Evolutionary conservation across 2,113 vertebrate genomes (phyloP), one percentile per base, ranked within the genome.

Genomic region (Sapajus apella): DNA sequence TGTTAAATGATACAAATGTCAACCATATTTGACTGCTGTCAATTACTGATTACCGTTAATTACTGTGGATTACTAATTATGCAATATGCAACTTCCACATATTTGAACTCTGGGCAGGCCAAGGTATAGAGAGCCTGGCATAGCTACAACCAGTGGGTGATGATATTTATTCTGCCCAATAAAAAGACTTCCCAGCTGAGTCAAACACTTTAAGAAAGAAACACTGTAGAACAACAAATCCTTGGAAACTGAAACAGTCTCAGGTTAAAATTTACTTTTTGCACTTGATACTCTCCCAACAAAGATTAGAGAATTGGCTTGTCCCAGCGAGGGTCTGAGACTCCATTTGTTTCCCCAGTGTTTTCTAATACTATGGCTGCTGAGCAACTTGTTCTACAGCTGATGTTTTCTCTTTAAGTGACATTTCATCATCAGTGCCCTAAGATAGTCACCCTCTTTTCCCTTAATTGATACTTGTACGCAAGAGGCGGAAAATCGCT

Each of bases 1-100:
- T 95, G 43, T 64, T 95, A 95, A 90, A 95, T 96, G 93, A 94
- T 95, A 87, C 96, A 96, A 98, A 95, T 90, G 66, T 72, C 72
- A 90, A 50, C 76, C 66, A 37, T 95, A 79, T 84, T 92, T 90
- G 76, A 94, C 84, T 66, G 56, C 40, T 79, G 82, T 95, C 73
- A 88, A 55, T 97, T 90, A 85, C 72, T 92, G 66, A 94, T 66
- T 85, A 79, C 40, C 77, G 30, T 77, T 97, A 89, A 93, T 97
- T 94, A 94, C 77, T 43, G 45, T 70, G 2, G 18, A 92, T 40
- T 72, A 90, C 56, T 92, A 96, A 93, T 97, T 96, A 87, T 56
- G 21, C 87, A 96, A 79, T 90, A 83, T 81, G 8, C 40, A 90
- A 66, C 45, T 87, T 95, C 52, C 23, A 40, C 43, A 43, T 84